Conservation (phyloP, 2,797 vertebrate species). For the Kryptopterus vitreolus region DNA sequence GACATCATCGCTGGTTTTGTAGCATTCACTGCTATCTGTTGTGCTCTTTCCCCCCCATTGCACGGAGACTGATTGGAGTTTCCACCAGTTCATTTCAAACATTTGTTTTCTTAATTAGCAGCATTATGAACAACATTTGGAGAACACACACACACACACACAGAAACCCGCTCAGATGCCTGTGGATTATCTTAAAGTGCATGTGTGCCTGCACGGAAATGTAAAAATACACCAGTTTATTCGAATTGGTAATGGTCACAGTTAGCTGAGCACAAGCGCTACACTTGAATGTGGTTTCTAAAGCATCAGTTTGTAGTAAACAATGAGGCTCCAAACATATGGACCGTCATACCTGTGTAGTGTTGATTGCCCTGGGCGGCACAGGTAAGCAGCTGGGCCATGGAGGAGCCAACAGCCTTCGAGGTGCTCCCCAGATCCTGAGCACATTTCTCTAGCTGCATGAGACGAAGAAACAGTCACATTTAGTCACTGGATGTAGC, state of each 20-base stretch:
- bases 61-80: neutral
- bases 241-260: neutral
- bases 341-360: constrained; percentile 85
- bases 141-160: too few species aligned
- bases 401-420: constrained; percentile 95
- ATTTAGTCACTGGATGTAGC: neutral
- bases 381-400: constrained; percentile 96
- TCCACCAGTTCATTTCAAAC: neutral
- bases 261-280: neutral
- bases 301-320: neutral
- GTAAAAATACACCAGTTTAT: neutral
- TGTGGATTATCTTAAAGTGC: neutral
- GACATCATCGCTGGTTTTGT: neutral
- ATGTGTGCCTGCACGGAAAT: too few species aligned
- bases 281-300: neutral
- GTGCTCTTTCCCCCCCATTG: neutral
- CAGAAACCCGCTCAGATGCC: neutral
- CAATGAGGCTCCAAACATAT: neutral
- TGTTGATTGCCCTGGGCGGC: constrained; percentile 98
- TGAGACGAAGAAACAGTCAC: constrained; percentile 1
- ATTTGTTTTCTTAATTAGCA: neutral
- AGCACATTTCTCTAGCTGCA: constrained; percentile 94
- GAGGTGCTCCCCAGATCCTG: constrained; percentile 97
- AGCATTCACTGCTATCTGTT: neutral
- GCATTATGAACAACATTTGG: neutral